Evolutionary conservation across 2,797 vertebrate species (phyloP).

Genomic region (Rhincodon typus): DNA sequence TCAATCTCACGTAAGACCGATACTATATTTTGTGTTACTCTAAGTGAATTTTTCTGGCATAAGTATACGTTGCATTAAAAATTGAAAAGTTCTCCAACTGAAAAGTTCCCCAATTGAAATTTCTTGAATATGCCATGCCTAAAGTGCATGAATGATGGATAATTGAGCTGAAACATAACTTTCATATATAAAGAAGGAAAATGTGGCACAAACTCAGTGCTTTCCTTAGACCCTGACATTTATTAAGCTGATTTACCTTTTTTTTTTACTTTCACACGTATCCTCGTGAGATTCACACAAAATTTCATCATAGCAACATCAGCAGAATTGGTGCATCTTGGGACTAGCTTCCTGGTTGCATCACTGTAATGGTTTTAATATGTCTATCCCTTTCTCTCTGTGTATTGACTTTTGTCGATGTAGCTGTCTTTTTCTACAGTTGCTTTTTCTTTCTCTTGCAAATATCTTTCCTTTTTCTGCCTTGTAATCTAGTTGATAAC

Average conservation of each 20-base stretch:
- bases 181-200: not conserved
- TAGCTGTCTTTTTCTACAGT: not conserved
- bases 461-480: not conserved
- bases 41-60: not conserved
- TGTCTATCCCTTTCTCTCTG: not conserved
- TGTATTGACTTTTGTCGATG: not conserved
- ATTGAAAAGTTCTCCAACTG: not conserved
- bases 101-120: not conserved
- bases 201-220: not conserved
- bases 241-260: not conserved
- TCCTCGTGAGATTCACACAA: not conserved
- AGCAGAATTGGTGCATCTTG: not conserved
- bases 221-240: not conserved
- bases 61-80: not conserved
- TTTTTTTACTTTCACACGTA: not conserved
- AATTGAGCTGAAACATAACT: not conserved
- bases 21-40: not conserved
- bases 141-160: not conserved
- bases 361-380: not conserved
- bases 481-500: not conserved
- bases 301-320: not conserved
- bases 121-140: not conserved
- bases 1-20: not conserved
- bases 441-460: not conserved
- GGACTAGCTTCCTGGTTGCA: not conserved